A percentile compares a stretch with the other conserved stretches of the same genome.
phyloP scores from a whole-genome alignment of 2,888 invertebrate genomes.

The Syrphus vitripennis region DNA sequence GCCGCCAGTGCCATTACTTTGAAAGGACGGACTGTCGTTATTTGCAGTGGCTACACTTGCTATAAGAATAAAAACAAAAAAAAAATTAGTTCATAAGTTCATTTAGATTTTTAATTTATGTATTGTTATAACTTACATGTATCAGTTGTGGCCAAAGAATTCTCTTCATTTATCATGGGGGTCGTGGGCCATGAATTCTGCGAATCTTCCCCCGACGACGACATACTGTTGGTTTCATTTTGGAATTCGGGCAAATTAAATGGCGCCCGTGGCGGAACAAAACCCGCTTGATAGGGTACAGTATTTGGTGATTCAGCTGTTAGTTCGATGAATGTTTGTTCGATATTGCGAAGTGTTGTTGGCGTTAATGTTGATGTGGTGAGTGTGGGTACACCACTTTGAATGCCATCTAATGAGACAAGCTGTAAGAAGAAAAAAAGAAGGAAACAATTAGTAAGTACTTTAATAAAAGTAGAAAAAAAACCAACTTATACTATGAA shows the following conservation, averaged over 20 bases:
- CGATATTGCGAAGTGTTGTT: constrained; percentile 94
- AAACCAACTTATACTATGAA: too few relatives aligned
- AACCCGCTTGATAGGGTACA: constrained; percentile 93
- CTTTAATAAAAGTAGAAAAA: too few relatives aligned
- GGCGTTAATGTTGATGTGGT: constrained; percentile 97
- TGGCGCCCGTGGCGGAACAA: constrained; percentile 91
- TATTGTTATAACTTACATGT: constrained; percentile 77
- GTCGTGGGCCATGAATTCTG: constrained; percentile 79
- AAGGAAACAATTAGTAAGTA: not conserved
- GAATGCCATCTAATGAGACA: constrained; percentile 91
- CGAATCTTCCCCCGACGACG: constrained; percentile 79
- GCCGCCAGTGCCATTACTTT: constrained; percentile 76
- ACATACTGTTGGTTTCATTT: constrained; percentile 77
- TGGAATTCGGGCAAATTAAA: constrained; percentile 74
- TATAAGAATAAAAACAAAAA: constrained; percentile 66
- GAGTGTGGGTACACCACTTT: constrained; percentile 94
- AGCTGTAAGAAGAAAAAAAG: constrained; percentile 84
- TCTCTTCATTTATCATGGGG: constrained; percentile 78
- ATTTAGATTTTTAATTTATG: not conserved
- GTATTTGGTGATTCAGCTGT: constrained; percentile 88
- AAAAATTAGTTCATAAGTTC: not conserved
- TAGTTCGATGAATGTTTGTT: constrained; percentile 94
- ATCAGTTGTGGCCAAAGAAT: constrained; percentile 79
- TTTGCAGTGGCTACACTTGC: constrained; percentile 79
- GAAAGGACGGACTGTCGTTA: constrained; percentile 78